Evolutionary conservation across 2,113 vertebrate species (phyloP).

Genomic region (Pristiophorus japonicus): DNA sequence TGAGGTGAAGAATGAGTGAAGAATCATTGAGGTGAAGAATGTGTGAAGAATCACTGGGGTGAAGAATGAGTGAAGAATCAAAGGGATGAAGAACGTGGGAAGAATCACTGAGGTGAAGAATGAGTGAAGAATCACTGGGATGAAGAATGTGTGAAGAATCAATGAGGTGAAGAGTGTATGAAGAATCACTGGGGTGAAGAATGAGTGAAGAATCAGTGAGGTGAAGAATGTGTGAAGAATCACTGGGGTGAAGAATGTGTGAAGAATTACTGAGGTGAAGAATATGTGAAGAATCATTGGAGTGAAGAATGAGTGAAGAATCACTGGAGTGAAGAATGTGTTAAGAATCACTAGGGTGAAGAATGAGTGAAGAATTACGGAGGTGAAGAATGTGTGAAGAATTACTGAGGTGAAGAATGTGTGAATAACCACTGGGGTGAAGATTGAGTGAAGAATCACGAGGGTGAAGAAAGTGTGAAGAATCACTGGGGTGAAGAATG

Average conservation of each 20-base stretch:
- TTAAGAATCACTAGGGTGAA: too few relatives aligned
- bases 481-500: too few relatives aligned
- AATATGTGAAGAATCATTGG: too few relatives aligned
- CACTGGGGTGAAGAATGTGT: not conserved
- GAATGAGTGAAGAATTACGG: too few relatives aligned
- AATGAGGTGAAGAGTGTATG: not conserved
- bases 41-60: not conserved
- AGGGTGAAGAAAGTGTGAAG: too few relatives aligned
- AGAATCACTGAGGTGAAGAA: not conserved
- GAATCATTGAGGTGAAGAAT: not conserved
- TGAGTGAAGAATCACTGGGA: not conserved
- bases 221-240: not conserved
- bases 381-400: too few relatives aligned
- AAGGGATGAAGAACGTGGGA: not conserved
- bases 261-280: not conserved
- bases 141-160: not conserved
- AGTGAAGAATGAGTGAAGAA: too few relatives aligned
- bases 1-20: not conserved
- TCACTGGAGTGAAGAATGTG: too few relatives aligned
- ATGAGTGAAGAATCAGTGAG: not conserved
- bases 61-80: not conserved
- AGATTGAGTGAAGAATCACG: too few relatives aligned
- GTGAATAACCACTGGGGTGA: too few relatives aligned
- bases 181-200: not conserved
- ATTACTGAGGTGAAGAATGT: too few relatives aligned